Percentiles rank a stretch among this genome's conserved stretches.
Conservation (phyloP, 30 jellyfish, hydroid and myxozoan species). For the Cassiopea xamachana region DNA sequence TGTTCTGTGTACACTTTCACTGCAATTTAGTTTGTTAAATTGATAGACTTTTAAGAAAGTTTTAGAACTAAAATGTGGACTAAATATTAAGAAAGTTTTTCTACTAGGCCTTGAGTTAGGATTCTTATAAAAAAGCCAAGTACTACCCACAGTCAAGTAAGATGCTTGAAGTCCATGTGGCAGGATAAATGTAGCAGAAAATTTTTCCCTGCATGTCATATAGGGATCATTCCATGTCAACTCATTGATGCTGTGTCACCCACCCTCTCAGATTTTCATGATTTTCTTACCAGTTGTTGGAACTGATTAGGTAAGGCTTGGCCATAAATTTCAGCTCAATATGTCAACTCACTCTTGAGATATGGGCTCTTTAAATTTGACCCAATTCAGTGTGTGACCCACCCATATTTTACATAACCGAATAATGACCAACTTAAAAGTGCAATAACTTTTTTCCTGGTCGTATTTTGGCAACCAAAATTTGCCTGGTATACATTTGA, state of each 20-base stretch:
- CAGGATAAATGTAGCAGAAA: too few relatives aligned
- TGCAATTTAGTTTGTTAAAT: too few relatives aligned
- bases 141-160: too few relatives aligned
- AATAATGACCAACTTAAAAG: background rate
- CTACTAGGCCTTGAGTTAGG: too few relatives aligned
- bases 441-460: background rate
- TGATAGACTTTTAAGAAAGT: too few relatives aligned
- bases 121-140: too few relatives aligned
- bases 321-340: background rate
- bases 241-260: background rate
- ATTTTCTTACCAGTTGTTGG: background rate
- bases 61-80: too few relatives aligned
- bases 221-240: background rate
- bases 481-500: background rate
- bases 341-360: background rate
- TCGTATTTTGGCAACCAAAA: background rate
- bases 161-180: too few relatives aligned
- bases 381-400: background rate
- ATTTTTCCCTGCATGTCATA: too few relatives aligned
- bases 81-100: too few relatives aligned
- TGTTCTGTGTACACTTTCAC: too few relatives aligned
- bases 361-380: background rate
- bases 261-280: background rate
- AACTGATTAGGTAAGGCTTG: background rate
- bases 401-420: background rate